A percentile compares a stretch with the other conserved stretches of the same genome.
phyloP scores from a whole-genome alignment of 2,113 vertebrate species.

The Hyla sarda region DNA sequence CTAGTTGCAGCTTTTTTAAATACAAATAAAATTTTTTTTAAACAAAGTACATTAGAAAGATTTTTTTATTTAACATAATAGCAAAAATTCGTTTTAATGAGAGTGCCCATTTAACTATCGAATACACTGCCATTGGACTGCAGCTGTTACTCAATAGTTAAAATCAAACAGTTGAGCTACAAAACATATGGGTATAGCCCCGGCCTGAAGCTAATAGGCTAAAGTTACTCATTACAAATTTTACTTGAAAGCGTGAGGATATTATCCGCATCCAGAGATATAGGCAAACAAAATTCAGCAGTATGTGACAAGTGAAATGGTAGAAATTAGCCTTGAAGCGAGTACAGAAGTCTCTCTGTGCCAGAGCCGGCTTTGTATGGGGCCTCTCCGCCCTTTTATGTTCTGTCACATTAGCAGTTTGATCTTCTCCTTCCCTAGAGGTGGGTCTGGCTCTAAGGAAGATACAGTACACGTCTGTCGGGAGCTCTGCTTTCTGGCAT shows the following conservation, averaged over 20 bases:
- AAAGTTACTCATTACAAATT: background rate
- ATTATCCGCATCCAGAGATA: background rate
- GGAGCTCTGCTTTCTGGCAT: constrained; percentile 24
- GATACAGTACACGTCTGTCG: constrained; percentile 32
- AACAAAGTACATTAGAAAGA: too few relatives aligned
- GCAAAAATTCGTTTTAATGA: too few relatives aligned
- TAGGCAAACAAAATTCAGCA: background rate
- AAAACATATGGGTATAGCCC: too few relatives aligned
- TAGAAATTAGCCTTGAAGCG: constrained; percentile 5
- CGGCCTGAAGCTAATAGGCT: too few relatives aligned
- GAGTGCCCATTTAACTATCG: too few relatives aligned
- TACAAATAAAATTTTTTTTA: too few relatives aligned
- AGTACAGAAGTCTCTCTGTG: background rate
- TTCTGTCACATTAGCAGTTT: constrained; percentile 39
- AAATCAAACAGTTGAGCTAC: too few relatives aligned
- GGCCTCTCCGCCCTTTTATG: constrained; percentile 42
- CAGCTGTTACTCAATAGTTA: too few relatives aligned
- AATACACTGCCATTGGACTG: too few relatives aligned
- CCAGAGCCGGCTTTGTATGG: constrained; percentile 19
- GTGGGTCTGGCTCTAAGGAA: constrained; percentile 29
- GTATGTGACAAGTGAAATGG: constrained; percentile 5
- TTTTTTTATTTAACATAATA: too few relatives aligned
- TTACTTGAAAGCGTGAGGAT: background rate
- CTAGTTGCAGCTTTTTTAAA: too few relatives aligned
- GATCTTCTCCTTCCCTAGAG: constrained; percentile 48